Percentiles rank a stretch among this genome's conserved stretches.
Evolutionary conservation across 2,113 vertebrate genomes (phyloP).

Genomic region (Grammomys dolichurus): DNA sequence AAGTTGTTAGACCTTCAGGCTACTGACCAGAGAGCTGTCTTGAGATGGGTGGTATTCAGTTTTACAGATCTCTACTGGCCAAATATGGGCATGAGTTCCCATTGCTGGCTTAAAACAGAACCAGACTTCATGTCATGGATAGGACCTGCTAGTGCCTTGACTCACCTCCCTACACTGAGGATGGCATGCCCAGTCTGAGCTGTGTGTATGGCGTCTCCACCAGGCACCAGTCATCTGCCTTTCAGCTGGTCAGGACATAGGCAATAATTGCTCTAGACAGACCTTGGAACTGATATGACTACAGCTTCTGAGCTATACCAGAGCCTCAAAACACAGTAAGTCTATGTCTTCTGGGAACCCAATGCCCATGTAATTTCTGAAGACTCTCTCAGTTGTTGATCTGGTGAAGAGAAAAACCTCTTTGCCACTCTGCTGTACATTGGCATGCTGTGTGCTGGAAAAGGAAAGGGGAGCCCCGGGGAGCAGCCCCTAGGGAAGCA

Average conservation of each 20-base stretch:
- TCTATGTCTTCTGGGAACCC: not conserved
- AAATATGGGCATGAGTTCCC: not conserved
- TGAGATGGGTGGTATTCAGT: not conserved
- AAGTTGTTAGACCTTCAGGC: not conserved
- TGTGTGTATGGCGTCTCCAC: not conserved
- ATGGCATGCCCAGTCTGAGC: fast-evolving
- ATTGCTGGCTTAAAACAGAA: not conserved
- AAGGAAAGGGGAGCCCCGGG: not conserved
- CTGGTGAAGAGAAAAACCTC: not conserved
- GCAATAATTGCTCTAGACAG: not conserved
- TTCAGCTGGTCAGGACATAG: not conserved
- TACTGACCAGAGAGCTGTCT: not conserved
- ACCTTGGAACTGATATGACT: too few relatives aligned
- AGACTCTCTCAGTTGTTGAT: not conserved
- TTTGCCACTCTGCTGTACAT: not conserved
- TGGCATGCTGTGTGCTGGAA: not conserved
- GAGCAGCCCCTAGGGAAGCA: not conserved
- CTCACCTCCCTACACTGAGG: not conserved
- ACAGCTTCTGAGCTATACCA: not conserved
- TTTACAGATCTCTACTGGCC: not conserved
- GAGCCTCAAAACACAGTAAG: not conserved
- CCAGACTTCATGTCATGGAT: not conserved
- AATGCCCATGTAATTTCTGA: not conserved
- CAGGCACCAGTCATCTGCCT: fast-evolving
- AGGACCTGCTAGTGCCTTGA: not conserved